Evolutionary conservation across 64 coral and sea anemone genomes (phyloP), one percentile per base, ranked within the genome.

Genomic region (Actinia equina): DNA sequence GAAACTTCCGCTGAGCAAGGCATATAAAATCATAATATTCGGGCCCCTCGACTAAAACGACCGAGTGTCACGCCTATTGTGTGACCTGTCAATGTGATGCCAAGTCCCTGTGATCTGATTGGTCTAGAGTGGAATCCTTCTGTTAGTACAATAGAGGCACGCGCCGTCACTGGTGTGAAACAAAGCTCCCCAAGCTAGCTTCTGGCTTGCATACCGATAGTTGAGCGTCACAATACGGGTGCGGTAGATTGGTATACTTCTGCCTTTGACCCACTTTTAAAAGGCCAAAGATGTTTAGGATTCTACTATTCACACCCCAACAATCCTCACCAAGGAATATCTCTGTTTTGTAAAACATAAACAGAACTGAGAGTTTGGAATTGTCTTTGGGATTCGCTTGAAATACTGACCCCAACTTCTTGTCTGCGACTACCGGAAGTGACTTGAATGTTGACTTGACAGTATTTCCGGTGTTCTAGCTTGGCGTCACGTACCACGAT

Each of bases 1-100:
- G 87, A 81, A 84, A 97, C 94, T 97, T 97, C 94, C 94, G 92
- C 81, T 93, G 82, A 45, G 43, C 9, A 44, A 42, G 70, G 86
- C 71, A 80, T 64, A 82, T 52, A 82, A 89, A 61, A 86, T 55
- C 77, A 44, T 80, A 92, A 59, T 44, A 22, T 43, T 42, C 55
- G n/a, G 54, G 6, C 43, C 52, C 83, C 26, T 60, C 44, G 19
- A 63, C 45, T 26, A 27, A 87, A 71, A 88, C 86, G 87, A 92
- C 89, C 37, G 4, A 11, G 44, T 84, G 77, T 82, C 59, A 52
- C 79, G 86, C 64, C 86, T 84, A 83, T 92, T 88, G 91, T 92
- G 59, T 88, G 42, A 82, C 86, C 87, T 92, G 91, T 88, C 91
- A 92, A 88, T 60, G 44, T 25, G 2, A 85, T 67, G 78, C 85